A percentile compares a stretch with the other conserved stretches of the same genome.
Conservation (phyloP, 2,888 invertebrate genomes). For the Morpho achilles region DNA sequence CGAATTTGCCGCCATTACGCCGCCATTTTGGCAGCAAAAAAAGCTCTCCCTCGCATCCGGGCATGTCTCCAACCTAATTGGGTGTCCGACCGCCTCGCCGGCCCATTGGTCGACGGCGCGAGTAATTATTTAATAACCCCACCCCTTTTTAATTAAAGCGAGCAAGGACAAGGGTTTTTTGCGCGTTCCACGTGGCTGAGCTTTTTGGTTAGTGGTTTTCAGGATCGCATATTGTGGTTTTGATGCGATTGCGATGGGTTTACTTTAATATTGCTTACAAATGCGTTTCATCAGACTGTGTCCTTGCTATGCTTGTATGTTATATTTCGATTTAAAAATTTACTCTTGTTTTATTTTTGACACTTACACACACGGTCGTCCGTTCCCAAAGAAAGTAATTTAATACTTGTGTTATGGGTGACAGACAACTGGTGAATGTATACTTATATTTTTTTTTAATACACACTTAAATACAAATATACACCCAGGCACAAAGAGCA, state of each 20-base stretch:
- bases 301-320: too few species aligned
- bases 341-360: too few species aligned
- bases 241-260: not conserved
- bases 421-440: too few species aligned
- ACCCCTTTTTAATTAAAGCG: slow-evolving; percentile 66
- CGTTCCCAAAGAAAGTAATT: too few species aligned
- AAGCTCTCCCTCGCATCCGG: slow-evolving; percentile 28
- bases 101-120: slow-evolving; percentile 63
- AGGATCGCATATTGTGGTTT: slow-evolving; percentile 4
- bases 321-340: too few species aligned
- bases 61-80: slow-evolving; percentile 60
- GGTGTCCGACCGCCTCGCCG: slow-evolving; percentile 47
- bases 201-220: slow-evolving; percentile 16
- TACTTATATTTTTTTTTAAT: too few species aligned
- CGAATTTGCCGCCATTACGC: slow-evolving; percentile 23
- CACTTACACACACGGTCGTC: too few species aligned
- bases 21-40: slow-evolving; percentile 31
- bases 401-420: too few species aligned
- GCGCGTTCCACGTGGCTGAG: slow-evolving; percentile 19
- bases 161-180: slow-evolving; percentile 29
- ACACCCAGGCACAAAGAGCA: too few species aligned
- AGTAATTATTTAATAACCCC: slow-evolving; percentile 73
- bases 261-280: too few species aligned
- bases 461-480: too few species aligned
- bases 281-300: too few species aligned